phyloP scores from a whole-genome alignment of 2,113 vertebrate genomes.

The Paraplagusia blochii region DNA sequence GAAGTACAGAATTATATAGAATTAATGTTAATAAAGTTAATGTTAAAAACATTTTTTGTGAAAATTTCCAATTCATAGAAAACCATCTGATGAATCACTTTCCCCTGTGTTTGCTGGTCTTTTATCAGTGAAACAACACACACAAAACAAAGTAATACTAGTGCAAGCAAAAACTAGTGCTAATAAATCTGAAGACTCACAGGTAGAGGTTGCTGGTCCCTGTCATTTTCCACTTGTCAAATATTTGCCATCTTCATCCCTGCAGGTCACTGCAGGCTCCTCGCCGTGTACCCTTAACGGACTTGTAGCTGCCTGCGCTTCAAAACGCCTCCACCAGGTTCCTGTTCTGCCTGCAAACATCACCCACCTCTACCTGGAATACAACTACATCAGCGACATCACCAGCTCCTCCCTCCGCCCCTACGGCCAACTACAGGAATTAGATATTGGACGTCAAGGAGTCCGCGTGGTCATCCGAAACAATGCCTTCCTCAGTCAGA shows the following conservation, averaged over 20 bases:
- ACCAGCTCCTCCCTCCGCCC: constrained; percentile 70
- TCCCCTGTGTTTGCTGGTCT: no score
- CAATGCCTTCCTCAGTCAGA: constrained; percentile 79
- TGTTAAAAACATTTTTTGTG: no score
- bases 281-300: constrained; percentile 57
- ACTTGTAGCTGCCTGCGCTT: constrained; percentile 43
- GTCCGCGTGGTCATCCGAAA: constrained; percentile 68
- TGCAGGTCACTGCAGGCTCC: constrained; percentile 37
- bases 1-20: no score
- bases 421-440: constrained; percentile 58
- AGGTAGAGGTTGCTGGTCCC: not conserved
- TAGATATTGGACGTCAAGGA: constrained; percentile 72
- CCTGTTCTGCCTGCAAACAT: constrained; percentile 75
- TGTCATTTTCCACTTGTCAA: not conserved
- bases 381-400: constrained; percentile 76
- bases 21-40: no score
- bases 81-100: no score
- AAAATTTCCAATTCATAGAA: no score
- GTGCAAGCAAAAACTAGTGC: no score
- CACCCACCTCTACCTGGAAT: constrained; percentile 66
- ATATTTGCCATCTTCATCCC: not conserved
- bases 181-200: no score
- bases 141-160: no score
- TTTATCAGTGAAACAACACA: no score
- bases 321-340: constrained; percentile 57